phyloP scores from a whole-genome alignment of 2,888 invertebrate genomes.

The Cataglyphis altisquamis region DNA sequence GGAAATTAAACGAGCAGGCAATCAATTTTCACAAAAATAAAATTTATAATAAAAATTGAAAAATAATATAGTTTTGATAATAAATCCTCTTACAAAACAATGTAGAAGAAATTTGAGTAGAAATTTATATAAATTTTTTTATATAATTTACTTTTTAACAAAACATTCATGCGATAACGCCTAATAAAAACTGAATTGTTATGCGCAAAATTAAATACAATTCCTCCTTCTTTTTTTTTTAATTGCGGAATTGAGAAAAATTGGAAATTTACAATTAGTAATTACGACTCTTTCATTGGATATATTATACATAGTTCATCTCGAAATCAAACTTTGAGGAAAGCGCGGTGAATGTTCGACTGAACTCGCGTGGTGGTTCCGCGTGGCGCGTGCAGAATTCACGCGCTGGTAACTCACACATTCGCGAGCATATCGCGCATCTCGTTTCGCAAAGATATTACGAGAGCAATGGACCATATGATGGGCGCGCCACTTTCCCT shows the following conservation, averaged over 20 bases:
- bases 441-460: not conserved
- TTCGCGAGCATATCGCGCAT: not conserved
- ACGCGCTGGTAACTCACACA: conserved; percentile 16
- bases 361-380: not conserved
- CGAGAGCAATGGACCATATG: conserved; percentile 3
- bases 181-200: not conserved
- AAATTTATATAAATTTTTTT: not conserved
- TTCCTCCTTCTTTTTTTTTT: not conserved
- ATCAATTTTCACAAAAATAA: conserved; percentile 46
- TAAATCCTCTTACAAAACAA: not conserved
- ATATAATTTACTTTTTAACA: not conserved
- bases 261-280: not conserved
- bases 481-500: conserved; percentile 58
- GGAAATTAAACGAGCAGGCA: conserved; percentile 35
- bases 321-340: not conserved
- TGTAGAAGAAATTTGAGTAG: not conserved
- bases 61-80: not conserved
- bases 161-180: not conserved
- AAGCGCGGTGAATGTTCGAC: not conserved
- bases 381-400: not conserved
- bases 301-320: not conserved
- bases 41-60: not conserved
- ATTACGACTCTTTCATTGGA: not conserved
- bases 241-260: not conserved
- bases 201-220: not conserved